Conservation (phyloP, 2,113 vertebrate species). For the Eonycteris spelaea region DNA sequence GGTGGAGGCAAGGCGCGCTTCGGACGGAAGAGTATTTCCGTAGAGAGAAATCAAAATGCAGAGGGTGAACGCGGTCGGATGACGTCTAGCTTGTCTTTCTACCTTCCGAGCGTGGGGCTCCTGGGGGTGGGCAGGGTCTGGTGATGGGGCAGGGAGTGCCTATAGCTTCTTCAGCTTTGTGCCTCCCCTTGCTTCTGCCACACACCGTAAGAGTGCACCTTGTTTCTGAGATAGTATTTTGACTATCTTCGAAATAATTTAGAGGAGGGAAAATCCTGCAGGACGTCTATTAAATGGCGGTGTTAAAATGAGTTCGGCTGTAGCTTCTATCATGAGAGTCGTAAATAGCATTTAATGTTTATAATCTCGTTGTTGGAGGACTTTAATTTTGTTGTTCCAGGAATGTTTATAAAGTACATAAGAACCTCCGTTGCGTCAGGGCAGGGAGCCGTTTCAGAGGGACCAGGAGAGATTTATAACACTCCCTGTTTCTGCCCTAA, state of each 20-base stretch:
- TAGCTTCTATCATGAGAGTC: conserved; percentile 49
- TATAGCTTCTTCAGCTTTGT: not conserved
- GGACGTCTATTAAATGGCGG: not conserved
- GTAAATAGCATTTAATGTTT: conserved; percentile 68
- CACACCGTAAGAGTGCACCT: not conserved
- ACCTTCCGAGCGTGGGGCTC: not conserved
- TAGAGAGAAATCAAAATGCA: rapidly evolving
- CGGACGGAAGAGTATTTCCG: not conserved
- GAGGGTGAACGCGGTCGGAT: not conserved
- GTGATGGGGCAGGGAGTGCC: rapidly evolving
- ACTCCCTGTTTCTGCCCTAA: conserved; percentile 5
- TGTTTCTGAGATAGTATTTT: not conserved
- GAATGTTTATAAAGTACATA: conserved; percentile 58
- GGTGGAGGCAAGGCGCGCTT: rapidly evolving
- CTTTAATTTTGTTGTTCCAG: conserved; percentile 69
- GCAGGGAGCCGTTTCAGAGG: conserved; percentile 22
- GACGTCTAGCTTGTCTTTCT: not conserved
- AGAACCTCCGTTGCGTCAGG: conserved; percentile 30
- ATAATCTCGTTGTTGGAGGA: not conserved
- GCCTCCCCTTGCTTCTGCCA: rapidly evolving
- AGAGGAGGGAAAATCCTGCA: not conserved
- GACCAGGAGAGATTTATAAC: conserved; percentile 18
- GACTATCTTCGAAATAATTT: conserved; percentile 1
- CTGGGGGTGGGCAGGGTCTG: rapidly evolving
- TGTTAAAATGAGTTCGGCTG: not conserved